A percentile compares a stretch with the other conserved stretches of the same genome.
Evolutionary conservation across 2,113 vertebrate species (phyloP).

Genomic region (Lepidiolamprologus cunningtoni): DNA sequence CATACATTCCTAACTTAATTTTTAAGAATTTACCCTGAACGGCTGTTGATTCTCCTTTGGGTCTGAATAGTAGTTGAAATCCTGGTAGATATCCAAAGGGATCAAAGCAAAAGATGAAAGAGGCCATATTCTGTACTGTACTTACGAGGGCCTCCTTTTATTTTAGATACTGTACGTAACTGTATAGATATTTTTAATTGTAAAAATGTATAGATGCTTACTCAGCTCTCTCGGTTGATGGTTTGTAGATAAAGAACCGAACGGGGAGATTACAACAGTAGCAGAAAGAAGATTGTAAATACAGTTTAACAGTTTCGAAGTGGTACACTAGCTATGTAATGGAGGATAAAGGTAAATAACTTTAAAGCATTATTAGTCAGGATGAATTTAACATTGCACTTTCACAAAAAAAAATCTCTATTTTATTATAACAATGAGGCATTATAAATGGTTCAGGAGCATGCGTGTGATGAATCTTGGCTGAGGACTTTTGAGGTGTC

Average conservation of each 20-base stretch:
- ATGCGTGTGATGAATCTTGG: slow-evolving; percentile 5
- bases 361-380: slow-evolving; percentile 29
- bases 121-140: slow-evolving; percentile 58
- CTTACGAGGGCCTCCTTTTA: slow-evolving; percentile 51
- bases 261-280: slow-evolving; percentile 7
- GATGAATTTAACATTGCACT: slow-evolving; percentile 51
- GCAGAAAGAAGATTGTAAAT: slow-evolving; percentile 58
- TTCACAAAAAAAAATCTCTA: slow-evolving; percentile 47
- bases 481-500: slow-evolving; percentile 10
- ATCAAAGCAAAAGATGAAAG: slow-evolving; percentile 32
- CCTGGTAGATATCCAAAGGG: slow-evolving; percentile 25
- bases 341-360: slow-evolving; percentile 2
- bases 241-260: slow-evolving; percentile 8
- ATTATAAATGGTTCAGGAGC: slow-evolving; percentile 42
- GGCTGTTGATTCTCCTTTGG: slow-evolving; percentile 19
- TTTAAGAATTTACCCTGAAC: slow-evolving; percentile 11
- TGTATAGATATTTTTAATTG: slow-evolving; percentile 62
- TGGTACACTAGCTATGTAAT: slow-evolving; percentile 5
- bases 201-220: slow-evolving; percentile 61
- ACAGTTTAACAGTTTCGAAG: slow-evolving; percentile 28
- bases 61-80: slow-evolving; percentile 8
- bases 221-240: slow-evolving; percentile 17
- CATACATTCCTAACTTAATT: slow-evolving; percentile 53
- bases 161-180: slow-evolving; percentile 62
- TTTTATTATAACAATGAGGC: slow-evolving; percentile 62